Evolutionary conservation across 2,888 invertebrate genomes (phyloP), one percentile per base, ranked within the genome.

Genomic region (Nemapogon koenigi): DNA sequence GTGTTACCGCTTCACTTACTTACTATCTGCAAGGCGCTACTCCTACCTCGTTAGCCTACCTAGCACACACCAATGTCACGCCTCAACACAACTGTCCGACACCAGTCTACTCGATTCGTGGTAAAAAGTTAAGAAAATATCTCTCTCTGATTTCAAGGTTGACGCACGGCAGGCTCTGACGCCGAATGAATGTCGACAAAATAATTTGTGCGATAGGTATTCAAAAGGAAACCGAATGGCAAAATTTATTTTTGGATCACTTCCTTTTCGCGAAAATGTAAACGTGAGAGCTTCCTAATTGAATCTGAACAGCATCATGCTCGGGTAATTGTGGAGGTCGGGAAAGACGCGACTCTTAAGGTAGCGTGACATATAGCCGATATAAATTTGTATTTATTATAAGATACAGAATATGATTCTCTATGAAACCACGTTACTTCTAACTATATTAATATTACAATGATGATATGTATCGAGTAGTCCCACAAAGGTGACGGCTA

Each of bases 391-490:
- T 65, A 67, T 65, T 68, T 63, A 25, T 27, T 26, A 43, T 46
- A 44, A 41, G 65, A 71, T 73, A 78, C 66, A 75, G 72, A 76
- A 76, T 78, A 75, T 72, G 78, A 69, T 75, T 76, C 76, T 76
- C 75, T 78, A 76, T 82, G 82, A 75, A 76, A 76, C 73, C 67
- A 71, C 62, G 65, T 67, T 72, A 73, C 59, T 62, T 51, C 75
- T 76, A 76, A 75, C 76, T 80, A 82, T 66, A 73, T 60, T 82
- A 83, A 76, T 78, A 81, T 83, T 83, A 85, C 70, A 70, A 17
- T 83, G 84, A 82, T 85, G 85, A 85, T 85, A 85, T 85, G 84
- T 85, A 83, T 81, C 81, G 80, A 83, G 84, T 85, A 85, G 85
- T 84, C 83, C 84, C 84, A 81, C 82, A 64, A 68, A 72, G 65